Percentiles rank a stretch among this genome's conserved stretches.
Evolutionary conservation across 2,113 vertebrate species (phyloP).

Genomic region (Pygoscelis adeliae): DNA sequence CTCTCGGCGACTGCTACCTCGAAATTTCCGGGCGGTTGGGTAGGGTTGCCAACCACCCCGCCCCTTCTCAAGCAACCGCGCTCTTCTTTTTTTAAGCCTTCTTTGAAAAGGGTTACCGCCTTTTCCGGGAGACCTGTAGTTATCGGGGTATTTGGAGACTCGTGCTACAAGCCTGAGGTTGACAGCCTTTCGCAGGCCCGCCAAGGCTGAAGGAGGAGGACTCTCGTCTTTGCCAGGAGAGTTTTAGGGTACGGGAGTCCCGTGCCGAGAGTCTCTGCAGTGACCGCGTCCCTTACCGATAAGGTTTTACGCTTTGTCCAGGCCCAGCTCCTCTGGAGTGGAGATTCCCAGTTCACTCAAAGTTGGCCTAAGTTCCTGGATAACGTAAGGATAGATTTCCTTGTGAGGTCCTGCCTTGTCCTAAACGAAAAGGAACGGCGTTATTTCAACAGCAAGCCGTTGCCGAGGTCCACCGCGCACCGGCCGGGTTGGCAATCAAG

Average conservation of each 20-base stretch:
- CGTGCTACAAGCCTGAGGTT: not conserved
- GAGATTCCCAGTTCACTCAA: constrained; percentile 95
- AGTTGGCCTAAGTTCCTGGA: constrained; percentile 94
- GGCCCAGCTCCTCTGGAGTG: constrained; percentile 94
- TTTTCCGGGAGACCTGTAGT: not conserved
- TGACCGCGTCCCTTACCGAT: constrained; percentile 37
- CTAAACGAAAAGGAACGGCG: constrained; percentile 65
- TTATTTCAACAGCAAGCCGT: not conserved
- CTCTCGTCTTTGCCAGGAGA: not conserved
- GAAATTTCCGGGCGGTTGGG: not conserved
- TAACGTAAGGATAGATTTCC: constrained; percentile 96
- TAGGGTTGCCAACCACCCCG: not conserved
- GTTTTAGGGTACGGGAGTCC: not conserved
- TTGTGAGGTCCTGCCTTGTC: constrained; percentile 94
- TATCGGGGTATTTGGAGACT: not conserved
- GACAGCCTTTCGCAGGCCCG: not conserved
- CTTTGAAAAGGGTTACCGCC: not conserved
- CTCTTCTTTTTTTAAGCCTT: not conserved
- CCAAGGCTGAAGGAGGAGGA: too few relatives aligned
- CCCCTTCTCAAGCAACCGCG: not conserved
- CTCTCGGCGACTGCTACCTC: not conserved
- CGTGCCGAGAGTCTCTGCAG: not conserved
- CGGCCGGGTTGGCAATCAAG: fast-evolving
- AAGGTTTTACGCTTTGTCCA: constrained; percentile 85
- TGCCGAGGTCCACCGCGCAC: not conserved